Evolutionary conservation across 2,888 invertebrate genomes (phyloP), one percentile per base, ranked within the genome.

Genomic region (Rotaria socialis): DNA sequence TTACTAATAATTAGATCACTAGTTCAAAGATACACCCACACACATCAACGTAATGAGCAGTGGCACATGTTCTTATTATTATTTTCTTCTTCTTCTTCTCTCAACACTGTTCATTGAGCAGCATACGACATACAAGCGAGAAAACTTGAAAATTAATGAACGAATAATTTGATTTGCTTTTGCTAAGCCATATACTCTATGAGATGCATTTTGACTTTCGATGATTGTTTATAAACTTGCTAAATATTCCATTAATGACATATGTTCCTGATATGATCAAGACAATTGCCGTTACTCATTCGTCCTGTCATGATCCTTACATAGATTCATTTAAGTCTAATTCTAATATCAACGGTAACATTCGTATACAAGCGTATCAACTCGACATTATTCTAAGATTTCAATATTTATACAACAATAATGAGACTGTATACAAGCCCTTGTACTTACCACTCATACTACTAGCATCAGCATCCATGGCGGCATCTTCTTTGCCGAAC

Each of bases 371-470:
- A 52, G 52, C 14, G 52, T 52, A 16, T 52, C 16, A 16, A 16
- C 2, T 52, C 11, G 16, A 3, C 3, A 52, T 52, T 52, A 8
- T 67, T 67, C 35, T 55, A 67, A 67, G 27, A 16, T 67, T 67
- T 67, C 35, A 27, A 67, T 67, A 67, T 35, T 19, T 19, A 35
- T 35, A 35, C 35, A n/a, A 67, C 19, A 6, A 67, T 56, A 3
- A 56, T 24, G 24, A 5, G 56, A 24, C 56, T 56, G 8, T 8
- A 56, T 7, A 35, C 7, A 41, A 67, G 14, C 35, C 7, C 35
- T 27, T 67, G 35, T 35, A 67, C 67, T 67, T 67, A 67, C 67
- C 67, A 35, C 67, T 67, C 19, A 67, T 35, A 67, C 67, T 67
- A 19, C 67, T 67, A 35, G 67, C 67, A 41, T 67, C 67, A 27